Conservation (phyloP, 2,797 vertebrate species). For the Gymnocypris eckloni region DNA sequence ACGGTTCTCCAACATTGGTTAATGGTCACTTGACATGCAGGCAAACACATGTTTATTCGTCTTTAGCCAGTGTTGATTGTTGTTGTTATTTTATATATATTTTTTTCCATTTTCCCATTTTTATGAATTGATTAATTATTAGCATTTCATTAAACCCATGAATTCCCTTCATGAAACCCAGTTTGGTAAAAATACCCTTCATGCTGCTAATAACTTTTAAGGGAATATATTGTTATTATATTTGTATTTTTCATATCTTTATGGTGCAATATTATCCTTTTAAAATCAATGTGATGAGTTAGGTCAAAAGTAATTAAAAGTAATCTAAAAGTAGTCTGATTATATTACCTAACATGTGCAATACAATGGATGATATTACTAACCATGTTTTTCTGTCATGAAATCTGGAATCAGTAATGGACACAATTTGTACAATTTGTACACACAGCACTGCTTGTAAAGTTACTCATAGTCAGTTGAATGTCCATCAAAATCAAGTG, state of each 20-base stretch:
- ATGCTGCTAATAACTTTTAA: not conserved
- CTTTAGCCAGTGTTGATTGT: not conserved
- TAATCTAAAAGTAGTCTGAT: not conserved
- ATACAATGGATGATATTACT: not conserved
- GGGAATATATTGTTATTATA: too few relatives aligned
- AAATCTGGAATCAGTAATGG: not conserved
- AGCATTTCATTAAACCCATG: not conserved
- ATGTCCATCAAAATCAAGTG: not conserved
- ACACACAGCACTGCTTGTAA: not conserved
- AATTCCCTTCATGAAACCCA: not conserved
- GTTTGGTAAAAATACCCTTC: not conserved
- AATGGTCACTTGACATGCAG: not conserved
- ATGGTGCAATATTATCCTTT: not conserved
- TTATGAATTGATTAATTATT: not conserved
- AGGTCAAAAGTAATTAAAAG: not conserved
- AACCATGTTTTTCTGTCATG: too few relatives aligned
- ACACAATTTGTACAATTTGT: too few relatives aligned
- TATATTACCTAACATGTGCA: not conserved
- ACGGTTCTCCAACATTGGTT: not conserved
- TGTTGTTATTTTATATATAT: not conserved
- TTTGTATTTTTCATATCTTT: not conserved
- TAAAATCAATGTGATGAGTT: not conserved
- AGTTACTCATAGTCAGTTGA: not conserved
- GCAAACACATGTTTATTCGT: not conserved
- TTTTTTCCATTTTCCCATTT: not conserved